Conservation (phyloP, 2,888 invertebrate genomes). For the Hydrotaea diabolus region DNA sequence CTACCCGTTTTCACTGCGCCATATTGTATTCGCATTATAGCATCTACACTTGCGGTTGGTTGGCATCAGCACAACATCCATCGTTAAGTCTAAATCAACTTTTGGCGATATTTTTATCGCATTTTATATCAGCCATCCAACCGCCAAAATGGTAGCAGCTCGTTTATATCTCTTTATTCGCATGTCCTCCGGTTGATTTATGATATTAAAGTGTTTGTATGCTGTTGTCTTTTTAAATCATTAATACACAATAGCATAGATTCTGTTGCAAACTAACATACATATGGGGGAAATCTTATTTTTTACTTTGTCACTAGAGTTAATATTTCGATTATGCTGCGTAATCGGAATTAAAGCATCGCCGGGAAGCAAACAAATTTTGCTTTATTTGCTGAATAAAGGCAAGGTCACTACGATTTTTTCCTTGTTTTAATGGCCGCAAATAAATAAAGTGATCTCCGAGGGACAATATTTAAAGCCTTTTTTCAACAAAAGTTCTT, state of each 20-base stretch:
- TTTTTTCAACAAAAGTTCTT: no score
- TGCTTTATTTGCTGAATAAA: no score
- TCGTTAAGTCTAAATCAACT: neutral
- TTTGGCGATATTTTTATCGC: neutral
- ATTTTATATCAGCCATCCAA: no score
- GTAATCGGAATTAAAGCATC: no score
- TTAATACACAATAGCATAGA: neutral
- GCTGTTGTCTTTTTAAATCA: neutral
- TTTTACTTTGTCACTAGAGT: neutral
- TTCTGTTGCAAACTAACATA: no score
- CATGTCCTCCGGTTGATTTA: neutral
- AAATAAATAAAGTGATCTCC: no score
- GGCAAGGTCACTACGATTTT: no score
- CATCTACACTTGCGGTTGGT: neutral
- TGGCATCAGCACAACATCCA: neutral
- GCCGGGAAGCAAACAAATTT: no score
- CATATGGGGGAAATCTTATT: no score
- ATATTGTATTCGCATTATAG: conserved; percentile 9
- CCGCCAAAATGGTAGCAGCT: neutral
- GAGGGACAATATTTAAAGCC: no score
- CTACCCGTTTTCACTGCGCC: neutral
- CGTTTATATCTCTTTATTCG: neutral
- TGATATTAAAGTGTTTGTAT: neutral
- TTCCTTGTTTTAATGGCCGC: no score
- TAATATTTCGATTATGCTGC: no score